Conservation (phyloP, 1,140 invertebrate species). For the Cydia strobilella region DNA sequence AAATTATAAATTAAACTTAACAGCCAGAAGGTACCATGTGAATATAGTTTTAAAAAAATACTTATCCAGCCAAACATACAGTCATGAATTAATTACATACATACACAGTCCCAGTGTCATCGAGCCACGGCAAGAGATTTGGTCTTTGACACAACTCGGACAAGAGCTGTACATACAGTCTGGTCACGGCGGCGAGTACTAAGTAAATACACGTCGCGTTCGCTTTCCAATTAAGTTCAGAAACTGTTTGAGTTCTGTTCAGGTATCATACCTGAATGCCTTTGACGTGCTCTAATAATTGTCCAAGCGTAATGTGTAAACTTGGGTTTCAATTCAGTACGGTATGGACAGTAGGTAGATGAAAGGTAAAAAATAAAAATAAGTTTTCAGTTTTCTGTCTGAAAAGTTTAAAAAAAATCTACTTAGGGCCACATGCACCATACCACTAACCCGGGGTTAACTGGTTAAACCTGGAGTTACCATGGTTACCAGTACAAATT, state of each 20-base stretch:
- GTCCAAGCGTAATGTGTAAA: constrained; percentile 46
- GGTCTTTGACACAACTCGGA: constrained; percentile 64
- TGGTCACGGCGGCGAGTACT: constrained; percentile 58
- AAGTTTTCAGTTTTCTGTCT: not conserved
- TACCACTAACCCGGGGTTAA: no score
- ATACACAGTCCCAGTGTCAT: not conserved
- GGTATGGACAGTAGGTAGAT: not conserved
- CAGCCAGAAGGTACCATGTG: no score
- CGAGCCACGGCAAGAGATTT: constrained; percentile 27
- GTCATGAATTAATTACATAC: not conserved
- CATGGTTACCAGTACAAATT: no score
- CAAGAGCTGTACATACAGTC: constrained; percentile 64
- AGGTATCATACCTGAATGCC: constrained; percentile 61
- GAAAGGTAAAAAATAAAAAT: constrained; percentile 5
- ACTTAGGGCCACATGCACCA: no score
- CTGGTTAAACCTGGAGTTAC: no score
- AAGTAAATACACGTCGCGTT: constrained; percentile 60
- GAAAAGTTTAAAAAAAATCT: not conserved
- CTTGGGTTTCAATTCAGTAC: constrained; percentile 39
- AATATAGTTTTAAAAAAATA: no score
- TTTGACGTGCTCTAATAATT: constrained; percentile 66
- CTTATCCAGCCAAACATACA: no score
- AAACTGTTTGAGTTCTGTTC: constrained; percentile 57
- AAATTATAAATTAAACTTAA: no score
- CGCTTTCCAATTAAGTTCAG: constrained; percentile 69